Percentiles rank a stretch among this genome's conserved stretches.
These are phyloP conservation scores for Sula dactylatra DNA, from an alignment of 2,113 vertebrate genomes.

Conservation along the genomic window DNA sequence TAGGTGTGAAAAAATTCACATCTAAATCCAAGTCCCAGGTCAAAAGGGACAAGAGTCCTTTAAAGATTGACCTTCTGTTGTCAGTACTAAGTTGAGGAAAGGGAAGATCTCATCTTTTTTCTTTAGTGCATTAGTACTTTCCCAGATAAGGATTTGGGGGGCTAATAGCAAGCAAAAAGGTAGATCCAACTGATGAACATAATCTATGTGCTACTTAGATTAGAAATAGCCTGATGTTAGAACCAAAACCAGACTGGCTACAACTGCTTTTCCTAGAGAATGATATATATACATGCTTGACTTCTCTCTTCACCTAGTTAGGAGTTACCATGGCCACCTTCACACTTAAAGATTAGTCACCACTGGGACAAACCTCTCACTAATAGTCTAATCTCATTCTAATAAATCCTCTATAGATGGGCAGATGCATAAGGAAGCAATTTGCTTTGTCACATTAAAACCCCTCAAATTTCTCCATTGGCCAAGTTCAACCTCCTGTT, in stretches of 20 bases:
- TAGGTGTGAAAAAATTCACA: not conserved
- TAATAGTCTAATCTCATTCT: not conserved
- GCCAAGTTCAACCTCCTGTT: not conserved
- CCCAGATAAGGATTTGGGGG: not conserved
- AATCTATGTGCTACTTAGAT: not conserved
- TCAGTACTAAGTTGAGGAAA: not conserved
- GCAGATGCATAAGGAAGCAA: not conserved
- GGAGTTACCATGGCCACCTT: not conserved
- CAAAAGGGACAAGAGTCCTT: not conserved
- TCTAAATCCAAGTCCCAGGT: not conserved
- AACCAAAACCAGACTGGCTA: not conserved
- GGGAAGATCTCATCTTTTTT: not conserved
- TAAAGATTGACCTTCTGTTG: not conserved
- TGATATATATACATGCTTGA: not conserved
- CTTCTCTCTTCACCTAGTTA: not conserved
- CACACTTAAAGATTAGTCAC: not conserved
- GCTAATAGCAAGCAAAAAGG: not conserved
- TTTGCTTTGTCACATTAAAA: constrained; percentile 13
- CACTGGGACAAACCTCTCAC: not conserved
- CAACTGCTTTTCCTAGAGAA: not conserved
- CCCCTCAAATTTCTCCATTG: not conserved
- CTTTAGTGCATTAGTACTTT: not conserved
- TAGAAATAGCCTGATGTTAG: not conserved
- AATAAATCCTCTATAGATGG: not conserved
- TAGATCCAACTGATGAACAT: not conserved